Base-by-base conservation (phyloP, 2,888 invertebrate genomes). In the Iphiclides podalirius region DNA sequence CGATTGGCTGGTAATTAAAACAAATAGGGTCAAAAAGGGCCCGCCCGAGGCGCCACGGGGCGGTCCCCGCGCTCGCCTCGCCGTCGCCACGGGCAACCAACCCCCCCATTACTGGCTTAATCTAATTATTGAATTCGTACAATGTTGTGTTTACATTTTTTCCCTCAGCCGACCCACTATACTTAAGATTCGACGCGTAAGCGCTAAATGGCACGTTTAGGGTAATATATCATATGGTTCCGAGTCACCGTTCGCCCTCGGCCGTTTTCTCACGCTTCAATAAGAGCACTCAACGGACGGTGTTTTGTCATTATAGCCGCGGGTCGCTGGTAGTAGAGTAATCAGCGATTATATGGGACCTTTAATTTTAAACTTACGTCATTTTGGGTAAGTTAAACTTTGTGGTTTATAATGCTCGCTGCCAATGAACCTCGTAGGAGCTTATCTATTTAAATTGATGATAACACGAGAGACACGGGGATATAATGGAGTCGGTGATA, bases 81-180 rank as follows among this genome's bases (percentile, higher is more conserved):
- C 70, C 87, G 87, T 81, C 86, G 87, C 81, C 86, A 75, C 62
- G 57, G 66, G 71, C 64, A 50, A 55, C 57, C 77, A 66, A 82
- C 81, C 88, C 85, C 73, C 80, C 79, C 74, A 87, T 88, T 87
- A 85, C 81, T 73, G 81, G 75, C 76, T 83, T 88, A 88, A 88
- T 88, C 88, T 88, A 87, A 87, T 88, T 88, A 88, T 86, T 81
- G 82, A 88, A 88, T 86, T 87, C 84, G 76, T 86, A 88, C 87
- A 85, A 86, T 85, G 86, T 88, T 84, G 67, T 88, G 86, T 87
- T 88, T 88, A 87, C 87, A 83, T 86, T 80, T 85, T 81, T 84
- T 87, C 85, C 84, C 80, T 85, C 77, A 87, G 85, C 83, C 82
- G 68, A 72, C 64, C 79, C 87, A 80, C 85, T 87, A 87, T 88